These are phyloP conservation scores for Piprites chloris DNA, from an alignment of 2,113 vertebrate species.

Conservation along the genomic window DNA sequence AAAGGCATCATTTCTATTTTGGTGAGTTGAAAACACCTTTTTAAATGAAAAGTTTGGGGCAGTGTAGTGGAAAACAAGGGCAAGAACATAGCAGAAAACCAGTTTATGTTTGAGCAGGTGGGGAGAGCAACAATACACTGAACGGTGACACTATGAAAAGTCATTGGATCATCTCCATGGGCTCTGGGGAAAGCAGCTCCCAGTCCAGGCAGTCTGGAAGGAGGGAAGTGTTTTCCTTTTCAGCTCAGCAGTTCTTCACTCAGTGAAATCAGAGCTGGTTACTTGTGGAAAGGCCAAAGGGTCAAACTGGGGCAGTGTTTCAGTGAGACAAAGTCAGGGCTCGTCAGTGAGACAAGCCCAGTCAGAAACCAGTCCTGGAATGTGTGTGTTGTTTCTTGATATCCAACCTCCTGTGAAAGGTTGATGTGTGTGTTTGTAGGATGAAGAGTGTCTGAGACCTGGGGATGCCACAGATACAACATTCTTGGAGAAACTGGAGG, in stretches of 20 bases:
- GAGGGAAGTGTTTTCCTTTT: background rate
- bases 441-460: conserved; percentile 94
- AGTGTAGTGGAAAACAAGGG: background rate
- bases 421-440: conserved; percentile 70
- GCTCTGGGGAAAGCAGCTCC: background rate
- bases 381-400: background rate
- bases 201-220: background rate
- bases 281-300: background rate
- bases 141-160: background rate
- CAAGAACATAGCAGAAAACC: background rate
- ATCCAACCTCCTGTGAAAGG: too few relatives aligned
- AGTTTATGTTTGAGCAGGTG: background rate
- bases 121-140: background rate
- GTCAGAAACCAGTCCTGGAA: background rate
- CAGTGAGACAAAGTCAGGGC: background rate
- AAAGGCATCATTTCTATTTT: conserved; percentile 98
- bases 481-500: conserved; percentile 94
- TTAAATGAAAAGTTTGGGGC: background rate
- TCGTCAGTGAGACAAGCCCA: background rate
- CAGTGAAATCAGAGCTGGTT: background rate
- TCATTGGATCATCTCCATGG: background rate
- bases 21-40: conserved; percentile 75
- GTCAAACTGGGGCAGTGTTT: background rate
- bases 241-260: background rate
- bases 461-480: conserved; percentile 94